A percentile compares a stretch with the other conserved stretches of the same genome.
Conservation (phyloP, 2,888 invertebrate species). For the Apamea monoglypha region DNA sequence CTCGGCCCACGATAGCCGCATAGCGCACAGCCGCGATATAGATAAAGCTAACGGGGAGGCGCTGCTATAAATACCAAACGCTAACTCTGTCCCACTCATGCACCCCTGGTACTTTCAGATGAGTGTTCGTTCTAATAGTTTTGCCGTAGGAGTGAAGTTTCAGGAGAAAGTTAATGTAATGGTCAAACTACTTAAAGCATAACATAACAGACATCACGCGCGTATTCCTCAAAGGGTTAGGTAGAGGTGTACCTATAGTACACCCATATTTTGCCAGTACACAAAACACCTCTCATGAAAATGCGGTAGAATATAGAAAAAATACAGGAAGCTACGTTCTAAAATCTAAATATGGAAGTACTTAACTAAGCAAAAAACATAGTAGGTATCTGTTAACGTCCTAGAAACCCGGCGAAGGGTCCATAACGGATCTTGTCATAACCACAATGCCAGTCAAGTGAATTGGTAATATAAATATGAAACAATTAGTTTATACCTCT, state of each 20-base stretch:
- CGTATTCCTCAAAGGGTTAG: background rate
- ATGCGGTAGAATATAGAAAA: background rate
- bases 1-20: constrained; percentile 84
- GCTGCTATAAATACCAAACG: constrained; percentile 82
- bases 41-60: constrained; percentile 88
- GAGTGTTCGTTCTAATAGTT: constrained; percentile 24
- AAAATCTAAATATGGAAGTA: constrained; percentile 7
- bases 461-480: constrained; percentile 49
- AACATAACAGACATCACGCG: background rate
- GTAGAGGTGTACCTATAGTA: background rate
- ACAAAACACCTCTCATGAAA: background rate
- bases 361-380: background rate
- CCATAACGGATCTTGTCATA: constrained; percentile 49
- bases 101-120: constrained; percentile 52
- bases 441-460: constrained; percentile 22
- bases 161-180: background rate
- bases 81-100: constrained; percentile 73
- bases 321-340: background rate
- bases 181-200: background rate
- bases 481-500: constrained; percentile 39
- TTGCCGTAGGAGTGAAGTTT: constrained; percentile 29
- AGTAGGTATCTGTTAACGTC: background rate
- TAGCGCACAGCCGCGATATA: constrained; percentile 85
- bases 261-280: background rate
- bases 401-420: constrained; percentile 31